Evolutionary conservation across 2,888 invertebrate species (phyloP), one percentile per base, ranked within the genome.

Genomic region (Agapostemon virescens): DNA sequence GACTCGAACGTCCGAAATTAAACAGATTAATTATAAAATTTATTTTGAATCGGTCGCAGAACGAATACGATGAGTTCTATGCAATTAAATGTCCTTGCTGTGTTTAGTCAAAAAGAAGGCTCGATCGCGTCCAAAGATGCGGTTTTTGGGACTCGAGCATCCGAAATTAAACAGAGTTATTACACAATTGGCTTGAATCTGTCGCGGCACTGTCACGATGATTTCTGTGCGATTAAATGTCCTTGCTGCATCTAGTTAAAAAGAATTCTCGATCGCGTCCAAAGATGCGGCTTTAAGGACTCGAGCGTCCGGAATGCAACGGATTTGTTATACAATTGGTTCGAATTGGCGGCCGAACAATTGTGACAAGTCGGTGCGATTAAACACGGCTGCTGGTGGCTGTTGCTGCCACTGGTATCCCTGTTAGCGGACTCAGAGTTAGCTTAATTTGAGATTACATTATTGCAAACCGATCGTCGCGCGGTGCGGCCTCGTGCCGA

Each of bases 361-460:
- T 30, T 58, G 63, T 30, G 23, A 55, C 30, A 55, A 45, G 17
- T 26, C 71, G 30, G 20, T 61, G 26, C 61, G 58, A 74, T 72
- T 49, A 66, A 69, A 79, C 70, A 52, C 40, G 85, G 61, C 58
- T 61, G 74, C 49, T 2, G 2, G 9, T 49, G 45, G 45, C 52
- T 52, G 52, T 23, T 23, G 52, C 52, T 52, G 26, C 15, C 15
- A 26, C 26, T 26, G 55, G 13, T 6, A 15, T 15, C 55, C 26
- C 42, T 68, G 66, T 42, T 20, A 64, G 7, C 36, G 69, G 49
- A 61, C 38, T 52, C 30, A 17, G 26, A 70, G 45, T 83, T 74
- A 68, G 69, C 67, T 71, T 72, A 83, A 84, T 85, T 79, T 79
- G 83, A 85, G 63, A 84, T 83, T 63, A 79, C 79, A 74, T 85